Evolutionary conservation across 2,113 vertebrate genomes (phyloP).

Genomic region (Sisor rabdophorus): DNA sequence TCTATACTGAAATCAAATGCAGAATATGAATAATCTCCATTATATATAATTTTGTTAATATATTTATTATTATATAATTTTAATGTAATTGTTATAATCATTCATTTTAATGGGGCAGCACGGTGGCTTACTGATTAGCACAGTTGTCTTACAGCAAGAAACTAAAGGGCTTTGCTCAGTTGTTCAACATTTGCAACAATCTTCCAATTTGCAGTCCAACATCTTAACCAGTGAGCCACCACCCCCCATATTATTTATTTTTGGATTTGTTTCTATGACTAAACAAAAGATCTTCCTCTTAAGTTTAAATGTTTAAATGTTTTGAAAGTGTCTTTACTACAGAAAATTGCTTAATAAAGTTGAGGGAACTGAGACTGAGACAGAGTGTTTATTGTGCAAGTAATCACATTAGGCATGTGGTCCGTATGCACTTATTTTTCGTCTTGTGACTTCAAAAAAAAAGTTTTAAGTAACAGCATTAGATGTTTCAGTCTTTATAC

Average conservation of each 20-base stretch:
- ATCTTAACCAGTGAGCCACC: no score
- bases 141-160: no score
- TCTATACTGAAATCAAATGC: neutral
- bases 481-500: no score
- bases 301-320: neutral
- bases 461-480: no score
- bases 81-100: no score
- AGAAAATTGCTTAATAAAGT: neutral
- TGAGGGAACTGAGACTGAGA: conserved; percentile 42
- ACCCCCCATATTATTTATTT: neutral
- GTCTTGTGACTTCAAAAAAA: conserved; percentile 62
- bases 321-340: neutral
- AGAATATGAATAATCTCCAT: neutral
- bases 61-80: no score
- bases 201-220: no score
- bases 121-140: no score
- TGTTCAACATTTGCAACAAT: no score
- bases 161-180: no score
- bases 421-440: conserved; percentile 63
- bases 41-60: no score
- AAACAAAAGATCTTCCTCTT: neutral
- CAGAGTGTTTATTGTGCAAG: conserved; percentile 63
- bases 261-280: neutral
- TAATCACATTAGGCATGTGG: conserved; percentile 72
- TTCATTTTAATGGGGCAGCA: no score